A percentile compares a stretch with the other conserved stretches of the same genome.
Conservation (phyloP, 2,888 invertebrate genomes). For the Synanthedon formicaeformis region DNA sequence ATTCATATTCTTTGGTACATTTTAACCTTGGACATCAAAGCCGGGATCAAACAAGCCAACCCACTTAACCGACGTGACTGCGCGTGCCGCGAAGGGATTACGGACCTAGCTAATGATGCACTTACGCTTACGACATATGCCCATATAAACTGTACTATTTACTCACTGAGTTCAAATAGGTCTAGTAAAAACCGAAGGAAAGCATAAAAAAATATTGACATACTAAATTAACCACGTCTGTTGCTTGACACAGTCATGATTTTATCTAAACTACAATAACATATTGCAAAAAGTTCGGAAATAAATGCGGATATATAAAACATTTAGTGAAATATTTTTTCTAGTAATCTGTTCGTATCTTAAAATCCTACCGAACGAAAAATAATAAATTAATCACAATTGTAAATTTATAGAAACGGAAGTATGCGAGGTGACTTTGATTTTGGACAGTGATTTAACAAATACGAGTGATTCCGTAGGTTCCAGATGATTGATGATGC, state of each 20-base stretch:
- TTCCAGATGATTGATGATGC: conserved; percentile 11
- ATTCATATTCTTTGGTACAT: neutral
- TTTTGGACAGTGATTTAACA: conserved; percentile 10
- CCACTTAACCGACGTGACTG: conserved; percentile 53
- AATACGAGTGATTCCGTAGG: conserved; percentile 10
- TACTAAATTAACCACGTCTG: too few species aligned
- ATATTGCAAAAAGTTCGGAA: too few species aligned
- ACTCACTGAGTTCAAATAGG: neutral
- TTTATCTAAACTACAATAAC: too few species aligned
- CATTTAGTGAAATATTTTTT: too few species aligned
- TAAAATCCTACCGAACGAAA: too few species aligned
- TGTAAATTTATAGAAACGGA: neutral
- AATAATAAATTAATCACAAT: too few species aligned
- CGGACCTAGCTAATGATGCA: conserved; percentile 27
- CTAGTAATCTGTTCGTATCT: too few species aligned
- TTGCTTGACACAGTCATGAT: too few species aligned
- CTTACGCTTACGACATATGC: conserved; percentile 38
- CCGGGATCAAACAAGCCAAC: conserved; percentile 47
- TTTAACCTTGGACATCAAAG: conserved; percentile 38
- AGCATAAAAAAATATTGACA: too few species aligned
- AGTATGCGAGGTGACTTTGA: neutral
- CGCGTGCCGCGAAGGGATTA: conserved; percentile 50
- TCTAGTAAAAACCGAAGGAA: too few species aligned
- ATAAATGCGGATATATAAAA: too few species aligned
- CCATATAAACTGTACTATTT: conserved; percentile 8